A percentile compares a stretch with the other conserved stretches of the same genome.
These are phyloP conservation scores for Oncorhynchus nerka DNA, from an alignment of 2,113 vertebrate genomes.

Conservation along the genomic window DNA sequence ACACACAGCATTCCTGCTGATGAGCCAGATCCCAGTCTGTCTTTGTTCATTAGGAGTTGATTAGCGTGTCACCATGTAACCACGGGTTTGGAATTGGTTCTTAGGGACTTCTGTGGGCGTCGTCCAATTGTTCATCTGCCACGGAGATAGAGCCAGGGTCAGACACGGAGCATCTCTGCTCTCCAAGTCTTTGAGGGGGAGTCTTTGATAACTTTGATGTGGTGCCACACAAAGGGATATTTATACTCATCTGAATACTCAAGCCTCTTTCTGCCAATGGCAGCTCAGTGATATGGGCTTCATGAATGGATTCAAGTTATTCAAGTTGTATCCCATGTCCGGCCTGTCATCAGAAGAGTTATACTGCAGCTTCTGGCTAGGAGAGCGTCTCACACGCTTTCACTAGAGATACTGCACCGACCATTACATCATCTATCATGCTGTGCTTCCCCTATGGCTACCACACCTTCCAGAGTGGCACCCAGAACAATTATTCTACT, in stretches of 20 bases:
- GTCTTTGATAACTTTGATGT: slow-evolving; percentile 46
- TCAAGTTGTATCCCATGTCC: slow-evolving; percentile 23
- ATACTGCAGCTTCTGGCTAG: slow-evolving; percentile 31
- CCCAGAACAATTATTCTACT: not conserved
- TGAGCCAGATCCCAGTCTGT: not conserved
- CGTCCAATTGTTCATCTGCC: not conserved
- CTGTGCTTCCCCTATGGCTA: slow-evolving; percentile 13
- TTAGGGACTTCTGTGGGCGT: not conserved
- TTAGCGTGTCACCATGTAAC: not conserved
- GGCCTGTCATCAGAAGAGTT: slow-evolving; percentile 36
- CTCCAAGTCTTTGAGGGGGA: not conserved
- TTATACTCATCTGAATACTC: slow-evolving; percentile 42
- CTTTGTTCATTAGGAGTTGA: not conserved
- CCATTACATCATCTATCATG: slow-evolving; percentile 41
- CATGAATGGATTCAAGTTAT: slow-evolving; percentile 45
- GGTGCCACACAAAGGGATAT: not conserved
- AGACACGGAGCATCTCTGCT: not conserved
- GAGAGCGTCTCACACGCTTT: slow-evolving; percentile 34
- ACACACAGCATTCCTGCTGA: not conserved
- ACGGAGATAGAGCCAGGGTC: not conserved
- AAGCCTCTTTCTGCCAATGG: slow-evolving; percentile 35
- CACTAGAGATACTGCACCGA: too few species aligned
- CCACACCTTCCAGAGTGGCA: slow-evolving; percentile 13
- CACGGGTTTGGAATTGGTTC: not conserved
- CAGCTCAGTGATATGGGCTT: slow-evolving; percentile 50